phyloP scores from a whole-genome alignment of 2,113 vertebrate species.

The Amphiprion percula region DNA sequence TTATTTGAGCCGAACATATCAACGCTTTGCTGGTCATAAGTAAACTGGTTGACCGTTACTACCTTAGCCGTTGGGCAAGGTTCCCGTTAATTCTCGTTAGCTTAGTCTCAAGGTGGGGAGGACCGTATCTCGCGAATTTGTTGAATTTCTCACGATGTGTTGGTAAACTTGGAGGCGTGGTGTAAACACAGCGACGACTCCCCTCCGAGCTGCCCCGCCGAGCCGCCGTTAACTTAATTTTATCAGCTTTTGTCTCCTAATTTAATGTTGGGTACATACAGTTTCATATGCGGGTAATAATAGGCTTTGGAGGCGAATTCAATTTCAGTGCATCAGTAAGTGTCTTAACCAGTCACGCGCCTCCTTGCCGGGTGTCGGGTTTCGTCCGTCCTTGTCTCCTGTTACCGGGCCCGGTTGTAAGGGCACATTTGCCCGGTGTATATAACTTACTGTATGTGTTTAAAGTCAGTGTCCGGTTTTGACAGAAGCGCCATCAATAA shows the following conservation, averaged over 20 bases:
- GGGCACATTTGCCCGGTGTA: conserved; percentile 54
- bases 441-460: conserved; percentile 57
- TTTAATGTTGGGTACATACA: conserved; percentile 7
- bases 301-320: conserved; percentile 46
- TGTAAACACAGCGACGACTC: conserved; percentile 56
- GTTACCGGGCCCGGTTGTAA: conserved; percentile 62
- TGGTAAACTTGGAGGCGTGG: conserved; percentile 74
- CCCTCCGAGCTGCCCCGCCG: conserved; percentile 1
- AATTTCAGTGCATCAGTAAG: conserved; percentile 56
- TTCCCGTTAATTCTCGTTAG: background rate
- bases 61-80: background rate
- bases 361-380: conserved; percentile 70
- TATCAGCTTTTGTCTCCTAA: background rate
- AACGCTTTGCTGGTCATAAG: background rate
- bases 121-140: conserved; percentile 37
- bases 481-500: background rate
- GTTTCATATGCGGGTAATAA: conserved; percentile 30
- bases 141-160: conserved; percentile 65
- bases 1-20: background rate
- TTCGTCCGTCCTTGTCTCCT: conserved; percentile 74
- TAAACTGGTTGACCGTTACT: conserved; percentile 5
- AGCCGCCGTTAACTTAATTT: conserved; percentile 12
- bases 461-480: conserved; percentile 37
- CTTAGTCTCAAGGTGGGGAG: background rate
- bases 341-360: conserved; percentile 70